phyloP scores from a whole-genome alignment of 92 coral and sea anemone genomes.

The Montipora capitata region DNA sequence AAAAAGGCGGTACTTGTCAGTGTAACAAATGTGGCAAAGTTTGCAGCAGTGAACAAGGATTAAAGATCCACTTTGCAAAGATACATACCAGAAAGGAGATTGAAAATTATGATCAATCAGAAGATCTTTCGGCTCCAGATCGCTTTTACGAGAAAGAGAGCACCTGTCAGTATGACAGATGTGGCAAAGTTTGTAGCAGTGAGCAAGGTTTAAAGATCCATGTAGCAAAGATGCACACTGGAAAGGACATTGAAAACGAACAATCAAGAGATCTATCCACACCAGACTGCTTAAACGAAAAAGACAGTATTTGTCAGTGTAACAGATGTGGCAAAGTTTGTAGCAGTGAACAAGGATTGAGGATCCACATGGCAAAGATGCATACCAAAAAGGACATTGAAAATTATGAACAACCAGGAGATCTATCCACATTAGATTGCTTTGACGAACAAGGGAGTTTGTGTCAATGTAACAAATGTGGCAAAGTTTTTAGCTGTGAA shows the following conservation, averaged over 20 bases:
- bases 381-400: background rate
- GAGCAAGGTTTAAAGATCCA: background rate
- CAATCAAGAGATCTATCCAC: too few relatives aligned
- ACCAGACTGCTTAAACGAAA: too few relatives aligned
- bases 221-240: background rate
- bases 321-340: background rate
- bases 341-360: background rate
- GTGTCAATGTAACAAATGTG: too few relatives aligned
- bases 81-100: background rate
- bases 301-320: background rate
- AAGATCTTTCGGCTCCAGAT: background rate
- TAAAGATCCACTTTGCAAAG: background rate
- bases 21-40: constrained; percentile 11
- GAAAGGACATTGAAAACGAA: background rate
- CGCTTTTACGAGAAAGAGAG: background rate
- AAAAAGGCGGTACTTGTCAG: background rate
- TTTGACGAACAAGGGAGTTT: too few relatives aligned
- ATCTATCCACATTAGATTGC: too few relatives aligned
- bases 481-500: too few relatives aligned
- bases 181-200: background rate
- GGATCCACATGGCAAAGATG: background rate
- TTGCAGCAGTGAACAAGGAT: background rate
- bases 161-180: background rate
- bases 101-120: background rate
- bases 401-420: too few relatives aligned